phyloP scores from a whole-genome alignment of 1,140 invertebrate genomes.

The Batillaria attramentaria region DNA sequence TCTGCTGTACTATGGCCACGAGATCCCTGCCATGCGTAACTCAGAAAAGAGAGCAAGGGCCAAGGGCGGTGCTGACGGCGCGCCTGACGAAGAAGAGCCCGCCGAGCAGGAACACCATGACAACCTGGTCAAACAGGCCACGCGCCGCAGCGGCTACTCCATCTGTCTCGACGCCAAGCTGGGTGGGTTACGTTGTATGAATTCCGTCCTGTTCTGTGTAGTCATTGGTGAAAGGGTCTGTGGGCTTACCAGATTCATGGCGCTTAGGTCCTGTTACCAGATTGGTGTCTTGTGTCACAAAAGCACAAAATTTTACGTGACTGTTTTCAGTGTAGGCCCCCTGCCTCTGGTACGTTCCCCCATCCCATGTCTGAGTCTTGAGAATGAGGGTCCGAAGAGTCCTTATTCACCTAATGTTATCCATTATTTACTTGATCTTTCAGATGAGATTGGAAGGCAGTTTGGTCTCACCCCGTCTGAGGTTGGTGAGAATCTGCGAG shows the following conservation, averaged over 20 bases:
- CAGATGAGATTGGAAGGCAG: constrained; percentile 83
- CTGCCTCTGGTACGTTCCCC: too few species aligned
- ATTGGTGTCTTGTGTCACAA: too few species aligned
- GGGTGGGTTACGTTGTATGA: constrained; percentile 74
- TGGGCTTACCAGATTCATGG: too few species aligned
- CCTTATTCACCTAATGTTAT: not conserved
- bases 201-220: too few species aligned
- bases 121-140: constrained; percentile 83
- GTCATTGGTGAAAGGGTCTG: too few species aligned
- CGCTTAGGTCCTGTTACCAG: too few species aligned
- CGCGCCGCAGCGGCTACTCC: constrained; percentile 88
- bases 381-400: not conserved
- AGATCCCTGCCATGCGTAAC: constrained; percentile 90
- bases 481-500: constrained; percentile 96
- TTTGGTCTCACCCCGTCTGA: constrained; percentile 97
- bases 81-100: constrained; percentile 71
- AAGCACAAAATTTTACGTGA: too few species aligned
- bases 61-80: constrained; percentile 52
- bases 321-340: too few species aligned
- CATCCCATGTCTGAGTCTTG: too few species aligned
- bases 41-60: constrained; percentile 73
- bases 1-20: constrained; percentile 90
- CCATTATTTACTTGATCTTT: too few species aligned
- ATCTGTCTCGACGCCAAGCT: constrained; percentile 89
- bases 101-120: constrained; percentile 72